Evolutionary conservation across 2,113 vertebrate species (phyloP).

Genomic region (Rostratula benghalensis): DNA sequence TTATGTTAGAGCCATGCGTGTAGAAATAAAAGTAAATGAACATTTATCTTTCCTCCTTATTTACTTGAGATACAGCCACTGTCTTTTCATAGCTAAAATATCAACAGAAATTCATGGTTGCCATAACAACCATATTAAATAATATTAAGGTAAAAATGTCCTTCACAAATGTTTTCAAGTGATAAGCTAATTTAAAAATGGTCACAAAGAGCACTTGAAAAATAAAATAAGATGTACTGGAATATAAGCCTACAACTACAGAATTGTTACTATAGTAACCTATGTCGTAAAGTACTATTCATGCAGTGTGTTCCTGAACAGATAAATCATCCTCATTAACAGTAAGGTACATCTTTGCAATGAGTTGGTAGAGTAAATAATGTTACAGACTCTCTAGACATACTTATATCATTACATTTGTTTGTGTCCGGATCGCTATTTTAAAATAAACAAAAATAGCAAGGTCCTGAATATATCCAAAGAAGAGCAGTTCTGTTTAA

Average conservation of each 20-base stretch:
- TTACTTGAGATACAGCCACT: not conserved
- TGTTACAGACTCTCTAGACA: slow-evolving; percentile 1
- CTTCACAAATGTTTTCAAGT: slow-evolving; percentile 59
- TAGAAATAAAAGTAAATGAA: not conserved
- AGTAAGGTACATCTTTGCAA: not conserved
- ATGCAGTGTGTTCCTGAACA: slow-evolving; percentile 5
- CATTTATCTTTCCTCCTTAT: not conserved
- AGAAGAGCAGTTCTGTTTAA: not conserved
- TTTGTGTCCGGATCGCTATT: not conserved
- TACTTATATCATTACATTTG: not conserved
- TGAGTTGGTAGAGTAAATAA: slow-evolving; percentile 11
- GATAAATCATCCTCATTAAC: slow-evolving; percentile 56
- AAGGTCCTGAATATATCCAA: not conserved
- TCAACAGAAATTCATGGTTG: slow-evolving; percentile 33
- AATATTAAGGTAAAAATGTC: slow-evolving; percentile 32
- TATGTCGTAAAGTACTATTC: not conserved
- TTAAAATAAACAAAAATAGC: not conserved
- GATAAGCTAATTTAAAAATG: slow-evolving; percentile 67
- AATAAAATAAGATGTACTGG: slow-evolving; percentile 37
- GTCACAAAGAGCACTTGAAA: slow-evolving; percentile 37
- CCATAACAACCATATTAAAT: slow-evolving; percentile 65
- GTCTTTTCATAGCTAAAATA: slow-evolving; percentile 30
- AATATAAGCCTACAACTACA: slow-evolving; percentile 17
- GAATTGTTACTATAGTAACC: slow-evolving; percentile 61
- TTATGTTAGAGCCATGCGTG: too few species aligned